phyloP scores from a whole-genome alignment of 23 tunicate species.

The Ciona savignyi region DNA sequence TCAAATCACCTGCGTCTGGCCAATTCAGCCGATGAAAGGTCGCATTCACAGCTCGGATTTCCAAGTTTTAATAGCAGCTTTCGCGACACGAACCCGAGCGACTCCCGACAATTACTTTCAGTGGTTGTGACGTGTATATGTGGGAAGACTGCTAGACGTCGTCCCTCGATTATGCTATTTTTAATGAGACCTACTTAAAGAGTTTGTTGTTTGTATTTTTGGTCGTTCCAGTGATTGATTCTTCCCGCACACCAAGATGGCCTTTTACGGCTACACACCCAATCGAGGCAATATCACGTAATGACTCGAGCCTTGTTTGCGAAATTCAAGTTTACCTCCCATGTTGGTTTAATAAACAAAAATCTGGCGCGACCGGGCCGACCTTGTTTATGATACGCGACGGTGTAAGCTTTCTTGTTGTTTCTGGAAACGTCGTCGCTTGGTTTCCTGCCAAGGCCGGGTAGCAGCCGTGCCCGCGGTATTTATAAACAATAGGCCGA shows the following conservation, averaged over 20 bases:
- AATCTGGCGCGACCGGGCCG: neutral
- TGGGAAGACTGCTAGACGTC: neutral
- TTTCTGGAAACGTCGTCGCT: neutral
- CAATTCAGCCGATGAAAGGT: too few relatives aligned
- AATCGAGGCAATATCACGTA: too few relatives aligned
- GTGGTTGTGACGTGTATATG: neutral
- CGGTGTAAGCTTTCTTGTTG: neutral
- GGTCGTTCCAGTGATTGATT: too few relatives aligned
- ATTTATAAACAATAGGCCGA: neutral
- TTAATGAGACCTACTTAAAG: too few relatives aligned
- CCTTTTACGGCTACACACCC: too few relatives aligned
- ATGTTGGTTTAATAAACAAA: neutral
- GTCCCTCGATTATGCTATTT: neutral
- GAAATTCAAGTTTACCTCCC: too few relatives aligned
- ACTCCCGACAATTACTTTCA: neutral
- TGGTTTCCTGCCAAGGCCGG: constrained; percentile 1
- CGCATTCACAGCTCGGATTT: too few relatives aligned
- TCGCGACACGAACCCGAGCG: neutral
- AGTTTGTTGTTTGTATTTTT: too few relatives aligned
- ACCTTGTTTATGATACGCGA: neutral
- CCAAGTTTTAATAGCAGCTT: neutral
- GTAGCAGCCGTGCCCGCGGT: neutral
- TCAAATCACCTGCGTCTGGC: too few relatives aligned
- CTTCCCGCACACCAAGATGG: too few relatives aligned
- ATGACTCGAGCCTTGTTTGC: too few relatives aligned